These are phyloP conservation scores for Drosophila serrata DNA, from an alignment of 1,140 invertebrate genomes.

Conservation along the genomic window DNA sequence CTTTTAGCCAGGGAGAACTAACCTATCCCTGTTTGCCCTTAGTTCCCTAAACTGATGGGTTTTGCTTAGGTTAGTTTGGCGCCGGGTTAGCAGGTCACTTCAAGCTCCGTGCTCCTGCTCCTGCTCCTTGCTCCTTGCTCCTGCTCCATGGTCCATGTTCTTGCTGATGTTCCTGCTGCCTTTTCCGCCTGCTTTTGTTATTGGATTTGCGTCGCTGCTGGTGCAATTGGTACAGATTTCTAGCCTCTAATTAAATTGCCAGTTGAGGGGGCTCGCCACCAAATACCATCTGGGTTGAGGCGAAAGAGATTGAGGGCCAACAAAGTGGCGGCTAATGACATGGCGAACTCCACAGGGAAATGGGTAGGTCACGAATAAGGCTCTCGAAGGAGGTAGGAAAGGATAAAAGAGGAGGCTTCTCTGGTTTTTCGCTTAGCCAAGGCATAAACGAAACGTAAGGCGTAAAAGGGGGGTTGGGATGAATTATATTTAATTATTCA, in stretches of 20 bases:
- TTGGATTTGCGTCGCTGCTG: conserved; percentile 33
- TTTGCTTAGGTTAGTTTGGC: conserved; percentile 10
- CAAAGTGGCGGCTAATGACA: conserved; percentile 23
- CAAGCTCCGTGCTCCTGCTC: neutral
- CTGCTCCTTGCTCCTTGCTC: neutral
- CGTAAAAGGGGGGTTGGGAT: neutral
- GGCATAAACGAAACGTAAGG: neutral
- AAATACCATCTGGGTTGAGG: conserved; percentile 9
- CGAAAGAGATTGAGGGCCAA: conserved; percentile 5
- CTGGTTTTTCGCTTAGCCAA: neutral
- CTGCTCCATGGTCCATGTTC: neutral
- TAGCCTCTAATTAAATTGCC: conserved; percentile 36
- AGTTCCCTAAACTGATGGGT: conserved; percentile 5
- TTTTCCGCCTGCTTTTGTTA: conserved; percentile 42
- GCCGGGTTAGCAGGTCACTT: conserved; percentile 11
- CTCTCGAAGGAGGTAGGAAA: neutral
- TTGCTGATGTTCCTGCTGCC: neutral
- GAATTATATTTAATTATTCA: conserved; percentile 28
- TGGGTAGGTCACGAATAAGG: neutral
- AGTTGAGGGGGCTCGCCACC: conserved; percentile 2
- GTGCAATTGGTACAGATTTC: conserved; percentile 34
- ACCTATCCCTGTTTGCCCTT: neutral
- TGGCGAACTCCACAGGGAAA: conserved; percentile 11
- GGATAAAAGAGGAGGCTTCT: neutral
- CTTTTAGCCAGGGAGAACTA: conserved; percentile 1